Base-by-base conservation (phyloP, 2,888 invertebrate species). In the Chalcosyrphus nemorum region DNA sequence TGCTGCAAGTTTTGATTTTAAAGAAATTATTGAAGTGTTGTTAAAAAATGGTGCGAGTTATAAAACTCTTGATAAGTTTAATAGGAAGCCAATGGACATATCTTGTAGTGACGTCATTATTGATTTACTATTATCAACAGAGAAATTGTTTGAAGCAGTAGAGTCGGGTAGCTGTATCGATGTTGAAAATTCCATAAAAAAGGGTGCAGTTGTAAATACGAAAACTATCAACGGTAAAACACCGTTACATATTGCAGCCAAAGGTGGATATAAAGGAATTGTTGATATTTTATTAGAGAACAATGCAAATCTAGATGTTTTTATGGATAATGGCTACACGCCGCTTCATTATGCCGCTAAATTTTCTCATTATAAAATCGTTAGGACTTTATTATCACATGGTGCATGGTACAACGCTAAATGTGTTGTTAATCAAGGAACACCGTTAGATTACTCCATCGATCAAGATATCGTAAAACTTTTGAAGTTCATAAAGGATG, bases 191-290 rank as follows among this genome's bases (percentile, higher is more conserved):
- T 63, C 9, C 4, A 63, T 63, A 21, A 21, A 13, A 4, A 11
- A 32, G 5, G 63, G 35, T 7, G 47, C 47, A n/a, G 2, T 71
- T 15, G 2, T 45, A 2, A 71, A 57, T 56, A 32, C 57, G 4
- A 57, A 43, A 4, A 29, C 27, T 17, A 15, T 4, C 1, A 32
- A 71, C 7, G 61, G 61, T 4, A 2, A n/a, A 1, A 74, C 61
- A 11, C 70, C 84, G 7, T 43, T 86, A 21, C 86, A 80, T 45
- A 17, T 19, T 50, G 86, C 86, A 15, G 52, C 86, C 27, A 81
- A 81, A 61, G 84, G 78, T 17, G 89, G 89, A 13, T 85, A 87
- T 66, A 41, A 86, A 4, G 76, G 81, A 9, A 86, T 88, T 5
- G 77, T 87, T 52, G 50, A 78, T 11, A 17, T 81, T 35, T 57